phyloP scores from a whole-genome alignment of 2,113 vertebrate genomes.

The Onychostruthus taczanowskii region DNA sequence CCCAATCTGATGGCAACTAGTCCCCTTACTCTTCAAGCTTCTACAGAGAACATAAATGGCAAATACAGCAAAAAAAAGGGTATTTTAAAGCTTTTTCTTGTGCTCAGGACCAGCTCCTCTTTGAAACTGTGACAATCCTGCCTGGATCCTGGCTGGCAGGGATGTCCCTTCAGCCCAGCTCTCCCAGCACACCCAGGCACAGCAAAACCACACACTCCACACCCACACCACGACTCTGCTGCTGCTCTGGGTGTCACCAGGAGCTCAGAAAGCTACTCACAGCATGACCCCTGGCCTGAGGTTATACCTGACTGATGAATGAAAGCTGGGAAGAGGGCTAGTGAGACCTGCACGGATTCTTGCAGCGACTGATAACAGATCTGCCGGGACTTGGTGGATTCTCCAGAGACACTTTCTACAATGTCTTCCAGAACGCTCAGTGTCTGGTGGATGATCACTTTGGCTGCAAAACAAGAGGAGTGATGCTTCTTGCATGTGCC shows the following conservation, averaged over 20 bases:
- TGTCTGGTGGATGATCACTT: constrained; percentile 89
- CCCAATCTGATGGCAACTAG: neutral
- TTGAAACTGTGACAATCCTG: neutral
- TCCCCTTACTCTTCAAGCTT: neutral
- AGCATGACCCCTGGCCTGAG: constrained; percentile 37
- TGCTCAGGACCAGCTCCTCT: neutral
- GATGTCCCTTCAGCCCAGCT: neutral
- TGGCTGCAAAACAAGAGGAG: constrained; percentile 78
- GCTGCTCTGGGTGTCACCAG: neutral
- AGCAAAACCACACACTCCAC: neutral
- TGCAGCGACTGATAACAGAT: constrained; percentile 98
- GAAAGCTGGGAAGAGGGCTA: constrained; percentile 93
- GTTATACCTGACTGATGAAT: constrained; percentile 95
- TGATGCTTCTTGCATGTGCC: neutral
- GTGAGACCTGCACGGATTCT: constrained; percentile 95
- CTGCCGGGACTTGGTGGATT: constrained; percentile 96
- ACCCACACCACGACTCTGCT: neutral
- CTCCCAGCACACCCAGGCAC: neutral
- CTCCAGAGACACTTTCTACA: constrained; percentile 92
- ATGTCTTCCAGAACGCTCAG: constrained; percentile 91
- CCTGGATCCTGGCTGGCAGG: neutral
- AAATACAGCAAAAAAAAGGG: neutral
- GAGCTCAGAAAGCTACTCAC: neutral
- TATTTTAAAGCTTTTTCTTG: neutral
- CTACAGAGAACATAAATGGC: neutral